These are phyloP conservation scores for Poeciliopsis gracilis DNA, from an alignment of 2,797 vertebrate genomes.

Conservation along the genomic window DNA sequence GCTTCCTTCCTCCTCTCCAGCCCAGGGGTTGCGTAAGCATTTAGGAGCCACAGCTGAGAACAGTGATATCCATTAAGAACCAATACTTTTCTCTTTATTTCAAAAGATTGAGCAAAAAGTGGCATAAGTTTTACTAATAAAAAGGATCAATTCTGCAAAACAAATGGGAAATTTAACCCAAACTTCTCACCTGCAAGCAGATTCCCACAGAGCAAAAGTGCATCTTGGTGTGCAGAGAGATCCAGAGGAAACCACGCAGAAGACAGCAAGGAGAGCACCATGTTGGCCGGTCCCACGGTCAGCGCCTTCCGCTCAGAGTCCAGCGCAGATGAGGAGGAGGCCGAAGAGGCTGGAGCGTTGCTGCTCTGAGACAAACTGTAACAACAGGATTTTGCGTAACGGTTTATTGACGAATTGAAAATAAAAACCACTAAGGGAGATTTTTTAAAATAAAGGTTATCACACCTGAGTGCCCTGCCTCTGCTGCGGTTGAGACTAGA, in stretches of 20 bases:
- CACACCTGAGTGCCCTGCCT: constrained; percentile 64
- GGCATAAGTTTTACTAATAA: neutral
- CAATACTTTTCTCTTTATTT: neutral
- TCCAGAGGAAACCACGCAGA: constrained; percentile 97
- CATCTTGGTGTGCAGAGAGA: constrained; percentile 94
- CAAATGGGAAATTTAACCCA: neutral
- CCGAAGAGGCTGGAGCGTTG: constrained; percentile 54
- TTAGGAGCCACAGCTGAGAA: constrained; percentile 89
- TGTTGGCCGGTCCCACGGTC: constrained; percentile 88
- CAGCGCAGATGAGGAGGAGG: constrained; percentile 38
- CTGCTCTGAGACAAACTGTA: constrained; percentile 85
- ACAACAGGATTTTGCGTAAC: neutral
- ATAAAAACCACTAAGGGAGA: neutral
- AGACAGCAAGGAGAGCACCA: constrained; percentile 92
- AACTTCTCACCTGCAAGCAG: constrained; percentile 87
- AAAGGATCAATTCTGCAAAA: neutral
- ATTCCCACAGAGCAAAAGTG: constrained; percentile 91
- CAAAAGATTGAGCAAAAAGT: neutral
- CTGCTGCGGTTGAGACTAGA: constrained; percentile 68
- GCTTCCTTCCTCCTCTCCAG: constrained; percentile 87
- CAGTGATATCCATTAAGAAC: neutral
- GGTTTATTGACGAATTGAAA: neutral
- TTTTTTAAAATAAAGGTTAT: neutral
- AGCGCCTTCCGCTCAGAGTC: constrained; percentile 86
- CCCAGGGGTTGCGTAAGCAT: constrained; percentile 92